These are phyloP conservation scores for Nemoura dubitans DNA, from an alignment of 2,888 invertebrate species.

Conservation along the genomic window DNA sequence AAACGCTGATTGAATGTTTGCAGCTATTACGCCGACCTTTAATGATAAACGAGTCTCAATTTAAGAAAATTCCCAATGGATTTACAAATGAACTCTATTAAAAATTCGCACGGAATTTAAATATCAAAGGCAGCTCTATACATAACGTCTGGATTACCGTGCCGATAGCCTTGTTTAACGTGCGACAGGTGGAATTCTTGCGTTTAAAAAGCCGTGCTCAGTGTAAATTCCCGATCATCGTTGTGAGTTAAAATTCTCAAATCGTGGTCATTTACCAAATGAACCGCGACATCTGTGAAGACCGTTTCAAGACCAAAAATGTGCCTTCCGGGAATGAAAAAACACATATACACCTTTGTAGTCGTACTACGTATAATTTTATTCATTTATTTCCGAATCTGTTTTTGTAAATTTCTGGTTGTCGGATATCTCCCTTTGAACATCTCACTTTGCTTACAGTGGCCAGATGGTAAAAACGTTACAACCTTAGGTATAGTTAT, in stretches of 20 bases:
- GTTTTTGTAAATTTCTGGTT: background rate
- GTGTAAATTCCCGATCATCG: background rate
- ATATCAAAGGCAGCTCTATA: no score
- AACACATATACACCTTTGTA: background rate
- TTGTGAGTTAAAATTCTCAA: background rate
- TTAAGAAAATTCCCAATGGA: no score
- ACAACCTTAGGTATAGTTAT: background rate
- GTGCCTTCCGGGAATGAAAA: background rate
- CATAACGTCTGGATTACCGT: background rate
- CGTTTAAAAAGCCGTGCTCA: background rate
- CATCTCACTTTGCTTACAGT: background rate
- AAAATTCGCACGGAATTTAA: no score
- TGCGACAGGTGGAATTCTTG: background rate
- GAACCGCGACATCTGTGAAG: background rate
- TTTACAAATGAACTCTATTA: no score
- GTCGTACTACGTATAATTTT: background rate
- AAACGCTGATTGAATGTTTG: no score
- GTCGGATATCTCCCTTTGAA: background rate
- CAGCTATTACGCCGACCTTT: no score
- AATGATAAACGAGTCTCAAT: no score
- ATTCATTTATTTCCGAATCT: conserved; percentile 5
- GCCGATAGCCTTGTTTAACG: no score
- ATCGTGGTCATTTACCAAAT: background rate
- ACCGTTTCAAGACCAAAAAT: background rate
- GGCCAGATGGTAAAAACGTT: background rate